Evolutionary conservation across 2,797 vertebrate species (phyloP).

Genomic region (Spizella passerina): DNA sequence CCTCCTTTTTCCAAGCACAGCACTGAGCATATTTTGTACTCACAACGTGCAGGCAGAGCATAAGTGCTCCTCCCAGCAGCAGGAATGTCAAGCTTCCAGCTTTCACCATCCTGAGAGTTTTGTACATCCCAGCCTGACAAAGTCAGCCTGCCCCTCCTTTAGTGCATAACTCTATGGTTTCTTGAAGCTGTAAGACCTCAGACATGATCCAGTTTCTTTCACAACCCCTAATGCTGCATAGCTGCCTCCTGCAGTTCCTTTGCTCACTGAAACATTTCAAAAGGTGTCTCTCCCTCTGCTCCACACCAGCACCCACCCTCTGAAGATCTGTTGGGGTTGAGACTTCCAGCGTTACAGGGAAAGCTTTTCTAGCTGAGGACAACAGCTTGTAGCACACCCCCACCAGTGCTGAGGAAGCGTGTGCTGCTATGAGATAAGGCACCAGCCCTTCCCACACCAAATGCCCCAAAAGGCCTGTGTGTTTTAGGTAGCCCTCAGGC

Average conservation of each 20-base stretch:
- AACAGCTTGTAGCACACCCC: neutral
- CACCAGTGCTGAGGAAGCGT: accelerated
- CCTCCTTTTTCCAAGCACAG: neutral
- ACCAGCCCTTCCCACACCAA: accelerated
- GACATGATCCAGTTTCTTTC: neutral
- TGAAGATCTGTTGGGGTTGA: neutral
- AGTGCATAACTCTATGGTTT: neutral
- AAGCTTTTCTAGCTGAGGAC: neutral
- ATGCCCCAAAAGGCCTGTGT: accelerated
- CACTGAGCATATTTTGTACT: neutral
- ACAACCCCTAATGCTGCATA: neutral
- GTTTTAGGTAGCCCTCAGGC: neutral
- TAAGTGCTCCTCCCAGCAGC: neutral
- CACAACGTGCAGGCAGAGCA: neutral
- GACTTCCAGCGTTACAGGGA: accelerated
- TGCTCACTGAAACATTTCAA: neutral
- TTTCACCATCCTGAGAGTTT: neutral
- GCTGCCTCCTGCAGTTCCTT: neutral
- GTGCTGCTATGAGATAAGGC: accelerated
- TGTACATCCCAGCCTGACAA: neutral
- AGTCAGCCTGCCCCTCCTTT: neutral
- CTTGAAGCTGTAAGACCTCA: neutral
- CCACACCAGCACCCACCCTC: neutral
- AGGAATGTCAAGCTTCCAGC: neutral
- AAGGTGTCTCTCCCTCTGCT: neutral